These are phyloP conservation scores for Folsomia manolachei DNA, from an alignment of 2,888 invertebrate genomes.

Conservation along the genomic window DNA sequence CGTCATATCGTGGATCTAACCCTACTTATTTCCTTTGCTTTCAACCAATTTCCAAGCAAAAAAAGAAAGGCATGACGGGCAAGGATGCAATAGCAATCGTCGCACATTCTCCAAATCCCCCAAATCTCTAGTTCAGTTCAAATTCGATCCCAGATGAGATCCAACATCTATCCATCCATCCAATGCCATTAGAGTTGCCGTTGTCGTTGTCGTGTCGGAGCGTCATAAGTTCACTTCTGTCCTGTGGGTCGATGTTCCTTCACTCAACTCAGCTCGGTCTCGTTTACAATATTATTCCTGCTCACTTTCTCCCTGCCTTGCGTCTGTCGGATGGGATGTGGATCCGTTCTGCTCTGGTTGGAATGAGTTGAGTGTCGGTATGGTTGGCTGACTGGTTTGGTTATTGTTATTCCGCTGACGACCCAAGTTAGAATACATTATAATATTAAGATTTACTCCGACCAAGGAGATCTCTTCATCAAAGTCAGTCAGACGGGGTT, in stretches of 20 bases:
- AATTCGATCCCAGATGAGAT: background rate
- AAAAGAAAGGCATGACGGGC: no score
- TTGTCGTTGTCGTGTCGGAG: background rate
- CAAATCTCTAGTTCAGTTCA: background rate
- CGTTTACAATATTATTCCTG: no score
- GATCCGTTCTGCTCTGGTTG: background rate
- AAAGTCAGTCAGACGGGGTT: slow-evolving; percentile 1
- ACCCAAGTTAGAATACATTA: slow-evolving; percentile 18
- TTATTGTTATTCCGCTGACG: slow-evolving; percentile 21
- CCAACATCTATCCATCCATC: background rate
- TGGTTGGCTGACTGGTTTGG: no score
- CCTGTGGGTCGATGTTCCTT: background rate
- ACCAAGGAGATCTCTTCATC: slow-evolving; percentile 23
- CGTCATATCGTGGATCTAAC: background rate
- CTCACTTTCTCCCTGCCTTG: background rate
- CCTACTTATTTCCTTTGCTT: background rate
- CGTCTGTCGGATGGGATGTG: background rate
- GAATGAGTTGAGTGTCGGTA: background rate
- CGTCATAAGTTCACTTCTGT: background rate
- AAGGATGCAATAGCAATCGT: no score
- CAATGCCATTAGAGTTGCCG: background rate
- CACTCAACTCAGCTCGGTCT: no score
- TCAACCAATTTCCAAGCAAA: no score
- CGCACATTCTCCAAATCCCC: slow-evolving; percentile 7
- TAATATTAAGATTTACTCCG: slow-evolving; percentile 20